These are phyloP conservation scores for Lucinisca nassula DNA, from an alignment of 2,888 invertebrate species.

Conservation along the genomic window DNA sequence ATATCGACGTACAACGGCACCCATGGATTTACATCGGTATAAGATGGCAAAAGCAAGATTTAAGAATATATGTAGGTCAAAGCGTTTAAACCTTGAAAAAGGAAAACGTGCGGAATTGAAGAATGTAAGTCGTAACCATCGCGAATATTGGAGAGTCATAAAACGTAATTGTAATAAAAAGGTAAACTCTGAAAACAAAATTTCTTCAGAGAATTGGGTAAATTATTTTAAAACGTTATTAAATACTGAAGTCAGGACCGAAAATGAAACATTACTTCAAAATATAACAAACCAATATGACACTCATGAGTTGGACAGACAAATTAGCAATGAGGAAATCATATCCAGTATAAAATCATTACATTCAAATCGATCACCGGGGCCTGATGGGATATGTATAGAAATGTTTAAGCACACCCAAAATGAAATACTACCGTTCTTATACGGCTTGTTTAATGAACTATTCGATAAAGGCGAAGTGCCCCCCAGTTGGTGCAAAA, in stretches of 20 bases:
- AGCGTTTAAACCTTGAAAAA: slow-evolving; percentile 14
- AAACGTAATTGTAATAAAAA: neutral
- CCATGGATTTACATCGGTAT: neutral
- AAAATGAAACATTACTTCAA: neutral
- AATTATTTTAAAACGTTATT: neutral
- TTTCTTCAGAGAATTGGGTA: neutral
- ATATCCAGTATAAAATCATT: slow-evolving; percentile 13
- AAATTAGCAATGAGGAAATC: slow-evolving; percentile 12
- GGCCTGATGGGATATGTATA: slow-evolving; percentile 25
- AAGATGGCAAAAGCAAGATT: neutral
- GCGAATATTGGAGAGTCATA: neutral
- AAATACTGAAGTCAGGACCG: neutral
- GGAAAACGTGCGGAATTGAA: neutral
- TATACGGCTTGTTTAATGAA: neutral
- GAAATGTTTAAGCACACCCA: slow-evolving; percentile 29
- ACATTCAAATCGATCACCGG: slow-evolving; percentile 16
- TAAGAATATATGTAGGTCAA: slow-evolving; percentile 24
- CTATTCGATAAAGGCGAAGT: neutral
- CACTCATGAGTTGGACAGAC: neutral
- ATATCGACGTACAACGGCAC: neutral
- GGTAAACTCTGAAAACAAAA: neutral
- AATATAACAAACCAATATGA: neutral
- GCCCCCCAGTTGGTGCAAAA: neutral
- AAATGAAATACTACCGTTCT: neutral
- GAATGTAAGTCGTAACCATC: slow-evolving; percentile 19